Conservation (phyloP, 2,797 vertebrate genomes). For the Acestrorhynchus altus region DNA sequence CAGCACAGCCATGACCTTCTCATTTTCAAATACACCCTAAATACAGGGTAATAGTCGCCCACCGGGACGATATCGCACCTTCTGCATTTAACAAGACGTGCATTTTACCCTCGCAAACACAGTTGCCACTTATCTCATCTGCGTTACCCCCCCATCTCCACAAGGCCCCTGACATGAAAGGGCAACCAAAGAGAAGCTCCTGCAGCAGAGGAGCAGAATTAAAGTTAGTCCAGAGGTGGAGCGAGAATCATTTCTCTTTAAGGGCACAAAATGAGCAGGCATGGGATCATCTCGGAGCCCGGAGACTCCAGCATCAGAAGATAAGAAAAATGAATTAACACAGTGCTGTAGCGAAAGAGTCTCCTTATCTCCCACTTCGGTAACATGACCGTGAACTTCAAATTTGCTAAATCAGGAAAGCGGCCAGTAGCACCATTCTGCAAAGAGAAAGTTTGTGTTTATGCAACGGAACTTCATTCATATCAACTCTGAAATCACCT, state of each 20-base stretch:
- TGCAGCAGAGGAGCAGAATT: conserved; percentile 40
- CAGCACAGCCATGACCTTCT: conserved; percentile 43
- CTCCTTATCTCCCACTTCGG: conserved; percentile 71
- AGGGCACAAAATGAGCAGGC: conserved; percentile 52
- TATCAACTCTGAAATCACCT: neutral
- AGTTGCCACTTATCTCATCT: conserved; percentile 50
- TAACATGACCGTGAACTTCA: conserved; percentile 72
- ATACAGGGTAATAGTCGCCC: conserved; percentile 41
- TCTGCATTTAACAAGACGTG: conserved; percentile 53
- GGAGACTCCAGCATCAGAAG: conserved; percentile 67
- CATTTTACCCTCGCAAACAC: conserved; percentile 35
- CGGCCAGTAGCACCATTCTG: neutral
- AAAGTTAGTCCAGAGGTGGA: conserved; percentile 30
- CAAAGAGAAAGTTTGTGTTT: conserved; percentile 18
- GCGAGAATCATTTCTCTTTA: conserved; percentile 56
- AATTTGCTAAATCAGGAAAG: conserved; percentile 69
- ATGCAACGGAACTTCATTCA: neutral
- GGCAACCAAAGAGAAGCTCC: conserved; percentile 37
- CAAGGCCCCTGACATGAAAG: conserved; percentile 49
- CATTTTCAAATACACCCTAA: conserved; percentile 43
- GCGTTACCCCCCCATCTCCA: conserved; percentile 28
- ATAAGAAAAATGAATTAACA: conserved; percentile 81
- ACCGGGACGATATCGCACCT: conserved; percentile 46
- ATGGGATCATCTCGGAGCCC: conserved; percentile 58
- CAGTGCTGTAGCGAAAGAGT: conserved; percentile 63